A percentile compares a stretch with the other conserved stretches of the same genome.
phyloP scores from a whole-genome alignment of 2,113 vertebrate species.

The Epinephelus lanceolatus region DNA sequence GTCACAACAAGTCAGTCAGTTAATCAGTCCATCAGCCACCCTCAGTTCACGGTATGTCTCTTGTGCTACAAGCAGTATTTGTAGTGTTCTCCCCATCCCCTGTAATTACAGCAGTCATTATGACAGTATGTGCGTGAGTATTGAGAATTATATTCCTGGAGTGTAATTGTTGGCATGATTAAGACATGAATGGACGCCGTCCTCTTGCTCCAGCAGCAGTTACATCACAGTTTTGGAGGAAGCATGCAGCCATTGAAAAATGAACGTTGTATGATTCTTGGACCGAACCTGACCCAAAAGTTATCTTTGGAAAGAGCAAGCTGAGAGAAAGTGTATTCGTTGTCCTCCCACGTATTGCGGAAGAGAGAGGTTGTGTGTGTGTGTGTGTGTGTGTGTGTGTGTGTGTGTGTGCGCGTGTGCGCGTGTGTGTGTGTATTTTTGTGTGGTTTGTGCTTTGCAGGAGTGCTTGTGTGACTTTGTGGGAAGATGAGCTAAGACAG shows the following conservation, averaged over 20 bases:
- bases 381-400: constrained; percentile 4
- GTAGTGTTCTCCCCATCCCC: constrained; percentile 49
- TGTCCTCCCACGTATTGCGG: constrained; percentile 59
- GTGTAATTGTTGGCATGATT: constrained; percentile 71
- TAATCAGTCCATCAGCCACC: constrained; percentile 32
- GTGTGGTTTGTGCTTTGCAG: constrained; percentile 40
- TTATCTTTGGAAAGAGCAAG: constrained; percentile 71
- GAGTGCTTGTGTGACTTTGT: constrained; percentile 57
- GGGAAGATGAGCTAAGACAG: constrained; percentile 75
- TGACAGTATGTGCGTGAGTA: constrained; percentile 76
- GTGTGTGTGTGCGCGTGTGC: constrained; percentile 3
- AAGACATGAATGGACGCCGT: constrained; percentile 65
- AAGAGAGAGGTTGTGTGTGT: constrained; percentile 28
- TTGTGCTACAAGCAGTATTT: constrained; percentile 43
- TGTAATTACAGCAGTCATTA: constrained; percentile 72
- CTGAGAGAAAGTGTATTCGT: constrained; percentile 46
- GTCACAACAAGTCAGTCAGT: constrained; percentile 58
- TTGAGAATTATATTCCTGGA: constrained; percentile 74
- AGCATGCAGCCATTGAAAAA: constrained; percentile 64
- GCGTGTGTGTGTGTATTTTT: constrained; percentile 12
- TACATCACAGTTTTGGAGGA: constrained; percentile 68
- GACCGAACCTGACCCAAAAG: constrained; percentile 54
- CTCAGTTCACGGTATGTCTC: constrained; percentile 31
- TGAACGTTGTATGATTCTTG: constrained; percentile 68
- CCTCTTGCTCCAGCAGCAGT: constrained; percentile 59